These are phyloP conservation scores for Troides helena DNA, from an alignment of 2,888 invertebrate species.

Conservation along the genomic window DNA sequence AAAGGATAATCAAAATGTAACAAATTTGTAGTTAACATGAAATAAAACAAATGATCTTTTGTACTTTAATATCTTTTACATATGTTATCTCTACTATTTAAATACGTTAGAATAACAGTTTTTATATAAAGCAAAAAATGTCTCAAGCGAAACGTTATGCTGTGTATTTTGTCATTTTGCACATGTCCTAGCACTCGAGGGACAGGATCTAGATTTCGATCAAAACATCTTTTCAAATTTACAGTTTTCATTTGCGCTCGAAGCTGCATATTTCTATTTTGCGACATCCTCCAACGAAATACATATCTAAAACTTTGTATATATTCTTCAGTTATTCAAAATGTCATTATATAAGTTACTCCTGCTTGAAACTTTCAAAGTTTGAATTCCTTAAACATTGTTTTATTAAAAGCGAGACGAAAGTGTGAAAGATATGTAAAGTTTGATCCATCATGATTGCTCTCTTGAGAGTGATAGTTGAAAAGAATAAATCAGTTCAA, in stretches of 20 bases:
- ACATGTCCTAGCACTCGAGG: not conserved
- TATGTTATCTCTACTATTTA: too few species aligned
- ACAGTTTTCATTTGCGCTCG: not conserved
- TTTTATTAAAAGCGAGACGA: conserved; percentile 22
- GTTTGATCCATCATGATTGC: conserved; percentile 13
- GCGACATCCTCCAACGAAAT: not conserved
- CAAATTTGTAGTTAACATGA: too few species aligned
- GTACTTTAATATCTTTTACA: too few species aligned
- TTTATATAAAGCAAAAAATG: not conserved
- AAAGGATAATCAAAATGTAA: too few species aligned
- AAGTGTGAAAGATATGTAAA: conserved; percentile 18
- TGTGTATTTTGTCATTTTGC: not conserved
- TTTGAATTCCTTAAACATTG: conserved; percentile 9
- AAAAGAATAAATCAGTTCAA: conserved; percentile 8
- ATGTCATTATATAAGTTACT: conserved; percentile 5
- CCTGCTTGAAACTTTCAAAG: conserved; percentile 11
- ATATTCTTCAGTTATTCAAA: conserved; percentile 12
- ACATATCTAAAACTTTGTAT: not conserved
- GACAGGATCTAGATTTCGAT: conserved; percentile 2
- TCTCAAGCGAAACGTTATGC: not conserved
- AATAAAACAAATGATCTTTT: too few species aligned
- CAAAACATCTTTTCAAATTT: not conserved
- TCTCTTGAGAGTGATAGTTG: not conserved
- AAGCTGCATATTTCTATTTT: not conserved
- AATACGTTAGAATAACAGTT: not conserved